A percentile compares a stretch with the other conserved stretches of the same genome.
Evolutionary conservation across 2,888 invertebrate species (phyloP).

Genomic region (Neuroscelio doddi): DNA sequence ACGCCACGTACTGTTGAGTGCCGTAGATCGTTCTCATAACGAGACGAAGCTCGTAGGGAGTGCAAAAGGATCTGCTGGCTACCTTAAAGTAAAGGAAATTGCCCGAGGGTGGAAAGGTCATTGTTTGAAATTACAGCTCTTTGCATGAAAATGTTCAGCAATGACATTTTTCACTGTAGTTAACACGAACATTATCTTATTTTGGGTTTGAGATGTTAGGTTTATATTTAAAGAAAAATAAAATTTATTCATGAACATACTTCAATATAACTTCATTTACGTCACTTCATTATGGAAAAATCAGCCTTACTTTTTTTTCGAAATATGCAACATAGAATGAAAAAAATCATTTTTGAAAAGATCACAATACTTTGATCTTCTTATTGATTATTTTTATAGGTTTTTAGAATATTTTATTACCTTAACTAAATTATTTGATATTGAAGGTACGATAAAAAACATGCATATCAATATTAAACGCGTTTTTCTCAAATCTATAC

Average conservation of each 20-base stretch:
- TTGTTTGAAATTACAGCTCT: conserved; percentile 47
- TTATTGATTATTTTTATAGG: no score
- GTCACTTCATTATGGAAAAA: no score
- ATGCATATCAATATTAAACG: no score
- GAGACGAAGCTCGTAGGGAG: conserved; percentile 36
- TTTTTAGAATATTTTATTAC: no score
- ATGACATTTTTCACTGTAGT: conserved; percentile 35
- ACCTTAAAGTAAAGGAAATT: conserved; percentile 40
- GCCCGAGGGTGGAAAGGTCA: conserved; percentile 39
- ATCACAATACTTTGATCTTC: no score
- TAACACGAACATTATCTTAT: conserved; percentile 37
- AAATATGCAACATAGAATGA: no score
- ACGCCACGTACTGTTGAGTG: conserved; percentile 32
- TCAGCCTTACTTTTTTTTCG: no score
- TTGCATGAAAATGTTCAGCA: conserved; percentile 50
- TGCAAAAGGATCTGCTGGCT: conserved; percentile 26
- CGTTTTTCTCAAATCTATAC: no score
- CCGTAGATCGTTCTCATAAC: conserved; percentile 38
- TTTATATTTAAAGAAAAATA: not conserved
- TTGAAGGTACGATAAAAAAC: no score
- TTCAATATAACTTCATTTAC: no score
- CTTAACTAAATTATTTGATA: no score
- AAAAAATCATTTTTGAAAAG: no score
- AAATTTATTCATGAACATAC: conserved; percentile 27
- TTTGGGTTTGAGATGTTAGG: conserved; percentile 4